Conservation (phyloP, 2,113 vertebrate species). For the Neodontobutis hainanensis region DNA sequence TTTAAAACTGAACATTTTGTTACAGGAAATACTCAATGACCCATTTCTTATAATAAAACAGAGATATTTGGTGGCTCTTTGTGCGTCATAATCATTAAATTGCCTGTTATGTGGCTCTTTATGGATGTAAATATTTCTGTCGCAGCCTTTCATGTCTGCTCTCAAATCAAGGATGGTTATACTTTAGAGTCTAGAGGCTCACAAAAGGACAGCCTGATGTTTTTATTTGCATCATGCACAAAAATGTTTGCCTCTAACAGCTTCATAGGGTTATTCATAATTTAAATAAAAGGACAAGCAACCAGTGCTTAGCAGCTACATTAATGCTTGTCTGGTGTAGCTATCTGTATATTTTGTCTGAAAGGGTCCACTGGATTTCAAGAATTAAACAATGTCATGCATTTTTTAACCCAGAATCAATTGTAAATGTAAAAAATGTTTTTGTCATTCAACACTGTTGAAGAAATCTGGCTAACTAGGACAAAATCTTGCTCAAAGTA, state of each 20-base stretch:
- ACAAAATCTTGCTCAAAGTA: too few relatives aligned
- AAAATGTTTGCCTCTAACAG: not conserved
- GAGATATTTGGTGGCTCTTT: not conserved
- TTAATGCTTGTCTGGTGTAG: too few relatives aligned
- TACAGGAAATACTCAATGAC: not conserved
- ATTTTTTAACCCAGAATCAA: too few relatives aligned
- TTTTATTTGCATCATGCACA: not conserved
- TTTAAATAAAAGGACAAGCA: too few relatives aligned
- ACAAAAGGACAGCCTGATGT: not conserved
- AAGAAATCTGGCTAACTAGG: too few relatives aligned
- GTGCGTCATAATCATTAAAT: not conserved
- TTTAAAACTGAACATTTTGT: not conserved
- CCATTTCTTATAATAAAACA: not conserved
- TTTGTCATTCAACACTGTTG: too few relatives aligned
- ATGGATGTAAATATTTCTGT: slow-evolving; percentile 4
- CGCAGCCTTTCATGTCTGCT: not conserved
- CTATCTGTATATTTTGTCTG: too few relatives aligned
- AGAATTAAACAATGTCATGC: too few relatives aligned
- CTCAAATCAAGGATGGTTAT: slow-evolving; percentile 12
- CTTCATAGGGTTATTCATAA: not conserved
- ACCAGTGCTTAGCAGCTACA: too few relatives aligned
- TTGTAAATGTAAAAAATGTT: too few relatives aligned
- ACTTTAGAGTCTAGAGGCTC: not conserved
- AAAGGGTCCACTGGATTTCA: too few relatives aligned
- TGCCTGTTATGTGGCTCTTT: not conserved